Base-by-base conservation (phyloP, 2,797 vertebrate genomes). In the Fundulus diaphanus region DNA sequence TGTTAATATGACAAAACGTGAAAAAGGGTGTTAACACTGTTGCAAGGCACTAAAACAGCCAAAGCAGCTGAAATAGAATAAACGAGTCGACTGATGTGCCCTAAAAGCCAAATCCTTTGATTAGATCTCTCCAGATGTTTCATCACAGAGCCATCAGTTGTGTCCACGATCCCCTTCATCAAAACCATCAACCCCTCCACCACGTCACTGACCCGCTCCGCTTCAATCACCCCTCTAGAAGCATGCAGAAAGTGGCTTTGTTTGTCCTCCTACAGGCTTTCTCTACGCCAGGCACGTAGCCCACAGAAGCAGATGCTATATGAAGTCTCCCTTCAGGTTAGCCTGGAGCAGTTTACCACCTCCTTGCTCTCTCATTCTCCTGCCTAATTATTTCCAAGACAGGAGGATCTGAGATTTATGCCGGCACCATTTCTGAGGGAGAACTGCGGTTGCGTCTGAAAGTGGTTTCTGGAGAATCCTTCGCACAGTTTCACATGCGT, bases 301-400 rank as follows among this genome's bases (percentile, higher is more conserved):
- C 70, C 86, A 70, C 72, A 74, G 29, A 81, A 79, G 82, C 89
- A 91, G 86, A 87, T 92, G 86, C 86, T 72, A 31, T 73, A 51
- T 16, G 46, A 70, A 85, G 56, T 61, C 80, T 83, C 80, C 84
- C 80, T 82, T 81, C 83, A 88, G 91, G 89, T 90, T 88, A 67
- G 85, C 91, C 87, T 35, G 61, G 22, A 89, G 90, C 91, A 83
- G 2, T 90, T 91, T 86, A 80, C 80, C 85, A 74, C 82, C 81
- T 71, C 80, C 72, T 52, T 7, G 1, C 73, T 66, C 72, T 65
- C 71, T 84, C 77, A 78, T 88, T 86, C 73, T 82, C 84, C 85
- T 76, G 75, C 72, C 85, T 91, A 90, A 92, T 92, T 90, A 91
- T 85, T 76, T 89, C 81, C 31, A 61, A 81, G 83, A 82, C 24